Evolutionary conservation across 2,888 invertebrate species (phyloP).

Genomic region (Automeris io): DNA sequence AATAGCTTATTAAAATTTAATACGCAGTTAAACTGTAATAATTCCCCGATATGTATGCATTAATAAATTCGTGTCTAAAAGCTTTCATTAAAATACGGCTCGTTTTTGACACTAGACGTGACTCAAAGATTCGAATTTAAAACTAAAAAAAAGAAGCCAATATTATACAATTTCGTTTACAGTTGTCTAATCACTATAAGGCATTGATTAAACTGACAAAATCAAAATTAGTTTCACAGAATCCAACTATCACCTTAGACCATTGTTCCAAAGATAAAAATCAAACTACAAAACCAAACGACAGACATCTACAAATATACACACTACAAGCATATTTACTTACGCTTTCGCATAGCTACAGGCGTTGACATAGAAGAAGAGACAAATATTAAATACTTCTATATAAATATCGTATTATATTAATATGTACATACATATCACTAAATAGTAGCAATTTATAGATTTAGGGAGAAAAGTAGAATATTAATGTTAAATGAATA

Average conservation of each 20-base stretch:
- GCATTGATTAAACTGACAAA: too few species aligned
- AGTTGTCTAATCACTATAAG: too few species aligned
- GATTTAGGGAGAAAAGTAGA: conserved; percentile 18
- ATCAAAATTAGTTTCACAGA: too few species aligned
- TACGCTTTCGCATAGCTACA: conserved; percentile 76
- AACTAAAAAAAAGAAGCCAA: too few species aligned
- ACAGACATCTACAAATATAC: conserved; percentile 46
- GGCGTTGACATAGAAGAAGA: conserved; percentile 73
- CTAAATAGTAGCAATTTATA: conserved; percentile 10
- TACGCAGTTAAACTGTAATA: too few species aligned
- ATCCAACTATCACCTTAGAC: conserved; percentile 28
- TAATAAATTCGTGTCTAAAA: too few species aligned
- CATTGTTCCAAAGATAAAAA: conserved; percentile 6
- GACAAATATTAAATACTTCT: conserved; percentile 62
- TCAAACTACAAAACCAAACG: conserved; percentile 31
- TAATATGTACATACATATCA: conserved; percentile 10
- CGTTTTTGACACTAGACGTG: too few species aligned
- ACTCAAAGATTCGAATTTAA: too few species aligned
- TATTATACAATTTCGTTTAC: too few species aligned
- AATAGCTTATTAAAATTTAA: too few species aligned
- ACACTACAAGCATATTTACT: conserved; percentile 67
- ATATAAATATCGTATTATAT: conserved; percentile 33
- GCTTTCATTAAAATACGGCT: too few species aligned
- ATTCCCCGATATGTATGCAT: too few species aligned
- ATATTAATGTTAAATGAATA: conserved; percentile 14